Conservation (phyloP, 92 coral and sea anemone genomes). For the Palythoa caribaeorum region DNA sequence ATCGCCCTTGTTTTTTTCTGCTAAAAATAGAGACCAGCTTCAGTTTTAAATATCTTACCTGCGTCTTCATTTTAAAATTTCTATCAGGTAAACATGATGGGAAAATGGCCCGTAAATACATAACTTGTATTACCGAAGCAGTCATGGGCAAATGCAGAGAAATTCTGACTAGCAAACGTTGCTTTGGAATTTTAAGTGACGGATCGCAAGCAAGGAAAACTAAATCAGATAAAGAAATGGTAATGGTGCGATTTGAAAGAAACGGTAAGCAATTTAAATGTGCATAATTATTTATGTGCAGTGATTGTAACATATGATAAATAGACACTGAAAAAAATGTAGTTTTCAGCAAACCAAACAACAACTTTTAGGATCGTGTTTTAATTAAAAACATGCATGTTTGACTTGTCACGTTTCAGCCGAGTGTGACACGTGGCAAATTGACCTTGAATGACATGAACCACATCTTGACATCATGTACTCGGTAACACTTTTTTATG, state of each 20-base stretch:
- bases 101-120: not conserved
- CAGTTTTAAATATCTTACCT: not conserved
- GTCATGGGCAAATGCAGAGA: conserved; percentile 1
- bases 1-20: not conserved
- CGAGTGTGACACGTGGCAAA: too few species aligned
- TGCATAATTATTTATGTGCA: too few species aligned
- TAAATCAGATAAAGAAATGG: not conserved
- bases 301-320: too few species aligned
- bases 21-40: not conserved
- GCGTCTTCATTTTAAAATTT: not conserved
- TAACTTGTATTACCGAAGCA: conserved; percentile 4
- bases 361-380: too few species aligned
- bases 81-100: not conserved
- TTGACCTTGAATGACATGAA: too few species aligned
- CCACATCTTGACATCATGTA: too few species aligned
- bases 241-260: not conserved
- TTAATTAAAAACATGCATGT: too few species aligned
- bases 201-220: not conserved
- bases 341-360: too few species aligned
- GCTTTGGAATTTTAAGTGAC: not conserved
- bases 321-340: too few species aligned
- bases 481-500: too few species aligned
- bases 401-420: too few species aligned
- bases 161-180: not conserved
- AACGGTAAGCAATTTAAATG: too few species aligned